These are phyloP conservation scores for Hydropotes inermis DNA, from an alignment of 2,113 vertebrate genomes.

Conservation along the genomic window DNA sequence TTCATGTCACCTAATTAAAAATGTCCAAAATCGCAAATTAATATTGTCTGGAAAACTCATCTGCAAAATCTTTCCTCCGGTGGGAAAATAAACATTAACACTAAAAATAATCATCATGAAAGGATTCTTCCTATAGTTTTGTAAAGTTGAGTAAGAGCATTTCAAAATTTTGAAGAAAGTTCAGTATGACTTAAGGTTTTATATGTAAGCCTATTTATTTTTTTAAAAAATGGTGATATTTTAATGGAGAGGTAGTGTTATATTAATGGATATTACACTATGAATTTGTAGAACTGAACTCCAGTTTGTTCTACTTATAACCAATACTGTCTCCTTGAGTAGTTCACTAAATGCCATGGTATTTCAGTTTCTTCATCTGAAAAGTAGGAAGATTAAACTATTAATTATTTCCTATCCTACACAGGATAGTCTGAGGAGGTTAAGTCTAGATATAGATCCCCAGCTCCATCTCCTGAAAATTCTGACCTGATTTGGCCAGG, in stretches of 20 bases:
- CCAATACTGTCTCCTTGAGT: not conserved
- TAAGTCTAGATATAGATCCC: not conserved
- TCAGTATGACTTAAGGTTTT: not conserved
- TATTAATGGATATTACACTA: not conserved
- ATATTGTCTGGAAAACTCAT: not conserved
- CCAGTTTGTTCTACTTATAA: not conserved
- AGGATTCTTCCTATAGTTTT: not conserved
- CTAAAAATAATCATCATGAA: not conserved
- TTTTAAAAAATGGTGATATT: not conserved
- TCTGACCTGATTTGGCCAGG: not conserved
- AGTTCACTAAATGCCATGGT: not conserved
- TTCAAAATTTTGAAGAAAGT: not conserved
- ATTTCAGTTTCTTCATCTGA: not conserved
- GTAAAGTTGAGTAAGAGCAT: not conserved
- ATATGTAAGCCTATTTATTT: not conserved
- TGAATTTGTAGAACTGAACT: not conserved
- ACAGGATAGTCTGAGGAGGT: not conserved
- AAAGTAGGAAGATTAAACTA: not conserved
- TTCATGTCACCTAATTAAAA: conserved; percentile 2
- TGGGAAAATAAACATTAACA: not conserved
- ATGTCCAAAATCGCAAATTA: not conserved
- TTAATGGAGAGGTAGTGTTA: not conserved
- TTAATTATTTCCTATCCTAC: not conserved
- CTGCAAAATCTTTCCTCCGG: not conserved
- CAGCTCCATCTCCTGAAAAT: not conserved